Conservation (phyloP, 35 echinoderm and acorn worm genomes). For the Apostichopus parvimensis region DNA sequence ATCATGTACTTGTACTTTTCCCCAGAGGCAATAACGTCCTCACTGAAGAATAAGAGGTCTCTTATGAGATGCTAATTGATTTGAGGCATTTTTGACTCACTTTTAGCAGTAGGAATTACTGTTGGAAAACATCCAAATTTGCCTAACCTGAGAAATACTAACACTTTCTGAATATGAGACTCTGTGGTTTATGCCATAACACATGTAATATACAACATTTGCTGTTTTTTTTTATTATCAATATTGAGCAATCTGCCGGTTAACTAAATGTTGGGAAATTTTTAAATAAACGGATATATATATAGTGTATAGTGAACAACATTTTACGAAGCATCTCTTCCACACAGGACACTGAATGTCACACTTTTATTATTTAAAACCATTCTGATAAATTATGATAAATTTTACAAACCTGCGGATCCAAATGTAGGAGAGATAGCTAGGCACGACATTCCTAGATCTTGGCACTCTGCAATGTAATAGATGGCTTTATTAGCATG, state of each 20-base stretch:
- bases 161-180: too few species aligned
- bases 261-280: background rate
- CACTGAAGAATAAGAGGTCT: background rate
- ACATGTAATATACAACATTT: too few species aligned
- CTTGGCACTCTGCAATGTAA: constrained; percentile 86
- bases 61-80: background rate
- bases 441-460: constrained; percentile 72
- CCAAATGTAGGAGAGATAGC: constrained; percentile 90
- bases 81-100: background rate
- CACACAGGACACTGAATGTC: too few species aligned
- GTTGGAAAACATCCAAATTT: too few species aligned
- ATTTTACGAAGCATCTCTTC: too few species aligned
- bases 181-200: too few species aligned
- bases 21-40: background rate
- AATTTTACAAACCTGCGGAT: constrained; percentile 76
- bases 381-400: background rate
- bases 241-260: too few species aligned
- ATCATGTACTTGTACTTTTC: background rate
- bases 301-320: too few species aligned
- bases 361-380: background rate
- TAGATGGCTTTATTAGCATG: constrained; percentile 55
- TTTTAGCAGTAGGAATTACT: too few species aligned
- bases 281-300: background rate
- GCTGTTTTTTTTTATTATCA: too few species aligned
- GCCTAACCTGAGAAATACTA: too few species aligned